These are phyloP conservation scores for Lagopus leucura DNA, from an alignment of 2,113 vertebrate species.

Conservation along the genomic window DNA sequence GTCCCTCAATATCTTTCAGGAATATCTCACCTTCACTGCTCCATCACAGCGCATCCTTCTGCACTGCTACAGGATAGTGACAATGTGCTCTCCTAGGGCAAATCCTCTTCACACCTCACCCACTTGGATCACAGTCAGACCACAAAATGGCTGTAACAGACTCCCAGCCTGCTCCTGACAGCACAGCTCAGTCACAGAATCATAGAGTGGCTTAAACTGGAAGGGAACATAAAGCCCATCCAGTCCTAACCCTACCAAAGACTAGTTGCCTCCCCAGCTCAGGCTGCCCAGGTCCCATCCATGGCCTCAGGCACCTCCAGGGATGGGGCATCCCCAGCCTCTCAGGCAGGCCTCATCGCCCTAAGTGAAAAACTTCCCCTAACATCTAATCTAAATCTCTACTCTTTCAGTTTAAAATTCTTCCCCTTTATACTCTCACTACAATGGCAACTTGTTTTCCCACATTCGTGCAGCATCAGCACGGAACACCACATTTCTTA, in stretches of 20 bases:
- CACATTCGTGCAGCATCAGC: background rate
- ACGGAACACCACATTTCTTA: background rate
- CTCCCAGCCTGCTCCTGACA: background rate
- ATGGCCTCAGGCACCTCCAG: background rate
- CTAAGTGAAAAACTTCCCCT: background rate
- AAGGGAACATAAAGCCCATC: too few relatives aligned
- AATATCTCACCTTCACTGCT: background rate
- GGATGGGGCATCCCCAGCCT: background rate
- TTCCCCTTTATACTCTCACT: background rate
- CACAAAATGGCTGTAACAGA: background rate
- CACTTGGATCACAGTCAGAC: slow-evolving; percentile 36
- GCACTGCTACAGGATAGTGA: background rate
- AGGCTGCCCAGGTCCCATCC: background rate
- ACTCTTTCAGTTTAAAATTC: background rate
- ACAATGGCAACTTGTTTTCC: background rate
- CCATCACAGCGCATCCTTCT: background rate
- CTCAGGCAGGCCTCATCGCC: background rate
- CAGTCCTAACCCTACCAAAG: too few relatives aligned
- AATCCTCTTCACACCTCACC: slow-evolving; percentile 46
- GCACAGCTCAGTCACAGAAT: background rate
- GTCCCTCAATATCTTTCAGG: background rate
- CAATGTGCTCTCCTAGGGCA: background rate
- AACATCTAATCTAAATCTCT: background rate
- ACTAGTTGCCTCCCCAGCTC: too few relatives aligned
- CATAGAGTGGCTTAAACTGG: too few relatives aligned